phyloP scores from a whole-genome alignment of 2,888 invertebrate species.

The Sinopyrophorus schimmeli region DNA sequence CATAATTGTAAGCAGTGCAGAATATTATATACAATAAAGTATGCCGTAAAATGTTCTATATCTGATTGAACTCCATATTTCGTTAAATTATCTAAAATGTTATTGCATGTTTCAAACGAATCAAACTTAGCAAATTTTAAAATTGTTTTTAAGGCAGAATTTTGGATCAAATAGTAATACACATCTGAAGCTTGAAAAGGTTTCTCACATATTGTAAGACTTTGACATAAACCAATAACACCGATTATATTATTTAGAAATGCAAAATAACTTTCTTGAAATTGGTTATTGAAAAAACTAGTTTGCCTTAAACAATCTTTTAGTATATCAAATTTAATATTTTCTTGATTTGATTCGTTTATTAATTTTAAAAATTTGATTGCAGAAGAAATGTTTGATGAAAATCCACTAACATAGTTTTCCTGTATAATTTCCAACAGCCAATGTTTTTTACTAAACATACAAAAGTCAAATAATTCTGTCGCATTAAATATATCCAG shows the following conservation, averaged over 20 bases:
- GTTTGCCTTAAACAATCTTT: background rate
- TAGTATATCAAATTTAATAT: slow-evolving; percentile 34
- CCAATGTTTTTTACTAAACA: slow-evolving; percentile 50
- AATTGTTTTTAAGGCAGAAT: slow-evolving; percentile 40
- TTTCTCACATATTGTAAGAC: slow-evolving; percentile 23
- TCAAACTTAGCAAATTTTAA: slow-evolving; percentile 41
- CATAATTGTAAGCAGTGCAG: slow-evolving; percentile 56
- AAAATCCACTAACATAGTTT: slow-evolving; percentile 31
- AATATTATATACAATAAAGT: slow-evolving; percentile 58
- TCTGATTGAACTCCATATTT: slow-evolving; percentile 33
- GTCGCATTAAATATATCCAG: slow-evolving; percentile 43
- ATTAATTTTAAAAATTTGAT: slow-evolving; percentile 43
- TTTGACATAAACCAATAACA: slow-evolving; percentile 43
- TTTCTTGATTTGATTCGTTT: slow-evolving; percentile 38
- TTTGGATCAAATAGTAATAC: slow-evolving; percentile 33
- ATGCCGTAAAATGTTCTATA: slow-evolving; percentile 57
- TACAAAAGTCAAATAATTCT: slow-evolving; percentile 46
- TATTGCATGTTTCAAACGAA: slow-evolving; percentile 29
- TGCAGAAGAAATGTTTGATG: background rate
- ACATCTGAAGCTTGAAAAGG: slow-evolving; percentile 33
- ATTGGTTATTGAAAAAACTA: slow-evolving; percentile 3
- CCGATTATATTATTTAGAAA: slow-evolving; percentile 34
- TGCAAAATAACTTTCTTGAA: slow-evolving; percentile 18
- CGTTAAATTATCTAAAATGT: slow-evolving; percentile 34
- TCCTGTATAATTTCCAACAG: slow-evolving; percentile 43